These are phyloP conservation scores for Nowickia ferox DNA, from an alignment of 2,888 invertebrate species.

Conservation along the genomic window DNA sequence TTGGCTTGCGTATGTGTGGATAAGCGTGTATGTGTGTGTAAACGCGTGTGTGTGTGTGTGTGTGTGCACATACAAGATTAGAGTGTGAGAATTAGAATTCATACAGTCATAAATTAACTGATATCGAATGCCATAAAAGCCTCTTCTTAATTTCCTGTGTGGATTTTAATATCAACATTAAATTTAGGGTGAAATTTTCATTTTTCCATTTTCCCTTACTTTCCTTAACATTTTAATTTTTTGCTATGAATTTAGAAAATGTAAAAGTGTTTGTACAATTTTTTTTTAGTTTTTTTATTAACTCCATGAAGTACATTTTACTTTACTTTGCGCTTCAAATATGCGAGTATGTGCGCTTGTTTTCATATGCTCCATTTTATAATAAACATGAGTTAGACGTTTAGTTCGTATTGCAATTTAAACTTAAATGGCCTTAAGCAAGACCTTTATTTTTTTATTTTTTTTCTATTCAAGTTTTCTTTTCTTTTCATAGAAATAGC, in stretches of 20 bases:
- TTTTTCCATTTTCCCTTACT: slow-evolving; percentile 43
- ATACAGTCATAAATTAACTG: slow-evolving; percentile 68
- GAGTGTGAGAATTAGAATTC: slow-evolving; percentile 25
- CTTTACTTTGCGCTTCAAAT: slow-evolving; percentile 22
- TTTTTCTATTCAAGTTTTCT: slow-evolving; percentile 24
- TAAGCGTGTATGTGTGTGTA: background rate
- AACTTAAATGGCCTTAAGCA: slow-evolving; percentile 68
- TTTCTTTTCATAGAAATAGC: slow-evolving; percentile 12
- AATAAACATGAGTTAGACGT: slow-evolving; percentile 67
- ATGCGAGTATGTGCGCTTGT: background rate
- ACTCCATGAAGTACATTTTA: background rate
- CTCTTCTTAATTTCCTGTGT: slow-evolving; percentile 70
- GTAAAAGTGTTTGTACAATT: background rate
- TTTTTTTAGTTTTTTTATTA: background rate
- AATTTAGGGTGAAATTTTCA: slow-evolving; percentile 68
- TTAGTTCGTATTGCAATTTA: slow-evolving; percentile 68
- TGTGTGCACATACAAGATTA: background rate
- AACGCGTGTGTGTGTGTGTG: background rate
- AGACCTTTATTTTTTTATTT: slow-evolving; percentile 59
- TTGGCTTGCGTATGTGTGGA: background rate
- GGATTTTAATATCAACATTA: slow-evolving; percentile 69
- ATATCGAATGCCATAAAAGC: slow-evolving; percentile 69
- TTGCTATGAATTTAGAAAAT: background rate
- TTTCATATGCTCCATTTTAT: slow-evolving; percentile 35
- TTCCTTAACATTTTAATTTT: slow-evolving; percentile 15